These are phyloP conservation scores for Tiliqua scincoides DNA, from an alignment of 2,113 vertebrate species.

Conservation along the genomic window DNA sequence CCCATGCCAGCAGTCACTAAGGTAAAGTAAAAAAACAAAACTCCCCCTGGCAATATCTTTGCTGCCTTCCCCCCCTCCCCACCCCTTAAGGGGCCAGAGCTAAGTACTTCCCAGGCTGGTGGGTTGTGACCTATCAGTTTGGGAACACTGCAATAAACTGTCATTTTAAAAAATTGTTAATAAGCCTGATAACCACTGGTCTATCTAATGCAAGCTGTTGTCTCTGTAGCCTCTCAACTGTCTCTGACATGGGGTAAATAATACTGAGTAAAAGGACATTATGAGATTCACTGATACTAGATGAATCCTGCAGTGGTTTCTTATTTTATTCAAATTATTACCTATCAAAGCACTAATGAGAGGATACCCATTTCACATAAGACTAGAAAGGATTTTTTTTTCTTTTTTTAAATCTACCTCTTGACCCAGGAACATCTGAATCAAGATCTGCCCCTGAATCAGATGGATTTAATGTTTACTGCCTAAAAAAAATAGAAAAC, in stretches of 20 bases:
- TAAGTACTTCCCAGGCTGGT: too few relatives aligned
- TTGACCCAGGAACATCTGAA: background rate
- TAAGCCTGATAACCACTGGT: too few relatives aligned
- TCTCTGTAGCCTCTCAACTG: background rate
- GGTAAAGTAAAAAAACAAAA: too few relatives aligned
- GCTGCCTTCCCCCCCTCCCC: too few relatives aligned
- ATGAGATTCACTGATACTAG: too few relatives aligned
- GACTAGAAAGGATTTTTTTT: background rate
- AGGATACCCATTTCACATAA: slow-evolving; percentile 3
- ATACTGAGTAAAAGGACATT: background rate
- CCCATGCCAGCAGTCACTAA: too few relatives aligned
- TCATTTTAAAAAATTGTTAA: too few relatives aligned
- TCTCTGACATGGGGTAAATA: background rate
- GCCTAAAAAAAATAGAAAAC: background rate
- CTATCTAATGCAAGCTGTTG: background rate
- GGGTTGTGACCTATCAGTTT: too few relatives aligned
- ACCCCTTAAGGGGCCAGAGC: too few relatives aligned
- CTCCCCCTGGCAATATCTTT: too few relatives aligned
- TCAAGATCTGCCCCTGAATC: slow-evolving; percentile 41
- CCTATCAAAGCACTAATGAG: slow-evolving; percentile 36
- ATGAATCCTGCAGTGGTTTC: background rate
- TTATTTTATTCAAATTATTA: background rate
- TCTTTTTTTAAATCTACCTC: background rate
- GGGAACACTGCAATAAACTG: too few relatives aligned
- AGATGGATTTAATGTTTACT: slow-evolving; percentile 2